Conservation (phyloP, 92 coral and sea anemone genomes). For the Porites lobata region DNA sequence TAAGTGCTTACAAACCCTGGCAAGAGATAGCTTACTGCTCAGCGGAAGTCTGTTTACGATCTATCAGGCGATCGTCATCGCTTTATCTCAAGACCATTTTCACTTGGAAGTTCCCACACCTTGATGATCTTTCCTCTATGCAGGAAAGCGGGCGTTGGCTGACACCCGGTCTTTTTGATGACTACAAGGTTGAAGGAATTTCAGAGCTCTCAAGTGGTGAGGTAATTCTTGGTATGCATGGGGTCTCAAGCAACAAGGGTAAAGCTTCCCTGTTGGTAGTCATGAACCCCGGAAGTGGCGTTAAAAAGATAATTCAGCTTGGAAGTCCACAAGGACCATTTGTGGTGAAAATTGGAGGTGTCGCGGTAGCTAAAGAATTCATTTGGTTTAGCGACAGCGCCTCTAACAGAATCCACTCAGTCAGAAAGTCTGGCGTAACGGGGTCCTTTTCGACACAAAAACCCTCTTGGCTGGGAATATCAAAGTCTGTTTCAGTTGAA, state of each 20-base stretch:
- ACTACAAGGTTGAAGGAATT: conserved; percentile 89
- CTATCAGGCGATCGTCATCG: conserved; percentile 83
- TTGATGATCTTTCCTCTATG: conserved; percentile 95
- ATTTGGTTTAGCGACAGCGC: conserved; percentile 90
- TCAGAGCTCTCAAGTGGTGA: conserved; percentile 74
- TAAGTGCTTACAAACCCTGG: conserved; percentile 76
- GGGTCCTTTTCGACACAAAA: conserved; percentile 58
- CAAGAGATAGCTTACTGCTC: conserved; percentile 90
- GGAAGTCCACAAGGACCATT: conserved; percentile 69
- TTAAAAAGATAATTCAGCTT: conserved; percentile 86
- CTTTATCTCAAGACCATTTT: conserved; percentile 84
- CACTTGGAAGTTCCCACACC: conserved; percentile 92
- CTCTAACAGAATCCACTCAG: conserved; percentile 71
- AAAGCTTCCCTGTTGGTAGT: conserved; percentile 89
- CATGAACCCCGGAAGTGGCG: conserved; percentile 70
- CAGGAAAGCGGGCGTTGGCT: conserved; percentile 88
- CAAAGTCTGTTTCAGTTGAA: conserved; percentile 61
- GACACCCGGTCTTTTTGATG: conserved; percentile 94
- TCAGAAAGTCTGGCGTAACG: conserved; percentile 66
- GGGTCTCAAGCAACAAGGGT: conserved; percentile 84
- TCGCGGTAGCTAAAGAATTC: conserved; percentile 76
- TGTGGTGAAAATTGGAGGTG: conserved; percentile 84
- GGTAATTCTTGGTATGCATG: conserved; percentile 91
- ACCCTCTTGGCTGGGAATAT: conserved; percentile 78
- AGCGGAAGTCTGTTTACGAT: conserved; percentile 82